Evolutionary conservation across 92 coral and sea anemone genomes (phyloP).

Genomic region (Parazoanthus darwini): DNA sequence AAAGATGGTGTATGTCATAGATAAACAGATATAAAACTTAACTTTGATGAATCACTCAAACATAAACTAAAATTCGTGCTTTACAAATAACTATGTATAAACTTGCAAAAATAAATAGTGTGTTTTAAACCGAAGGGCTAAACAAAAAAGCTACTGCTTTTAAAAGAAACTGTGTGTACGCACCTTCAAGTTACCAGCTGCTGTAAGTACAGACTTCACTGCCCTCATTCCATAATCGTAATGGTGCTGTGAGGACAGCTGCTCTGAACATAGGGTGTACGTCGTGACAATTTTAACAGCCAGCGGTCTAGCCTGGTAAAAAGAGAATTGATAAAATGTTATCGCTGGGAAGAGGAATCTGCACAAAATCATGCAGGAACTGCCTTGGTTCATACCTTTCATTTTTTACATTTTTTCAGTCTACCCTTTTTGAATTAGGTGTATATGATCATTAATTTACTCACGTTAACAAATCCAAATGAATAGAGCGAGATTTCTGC

Average conservation of each 20-base stretch:
- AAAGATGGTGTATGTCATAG: no score
- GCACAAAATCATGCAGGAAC: no score
- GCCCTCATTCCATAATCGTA: constrained; percentile 99
- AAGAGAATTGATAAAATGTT: background rate
- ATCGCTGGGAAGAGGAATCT: no score
- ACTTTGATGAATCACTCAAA: no score
- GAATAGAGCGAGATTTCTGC: constrained; percentile 98
- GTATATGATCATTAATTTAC: constrained; percentile 16
- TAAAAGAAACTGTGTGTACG: background rate
- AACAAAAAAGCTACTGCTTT: no score
- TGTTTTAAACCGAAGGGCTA: no score
- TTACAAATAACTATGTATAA: no score
- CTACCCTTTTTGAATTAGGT: no score
- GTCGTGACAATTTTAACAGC: constrained; percentile 99
- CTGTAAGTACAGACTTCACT: constrained; percentile 97
- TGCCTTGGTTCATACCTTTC: no score
- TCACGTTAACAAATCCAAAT: constrained; percentile 93
- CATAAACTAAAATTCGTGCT: no score
- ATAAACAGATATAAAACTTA: no score
- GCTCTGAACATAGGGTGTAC: constrained; percentile 96
- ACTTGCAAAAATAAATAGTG: background rate
- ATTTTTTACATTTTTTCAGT: no score
- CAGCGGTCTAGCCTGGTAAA: constrained; percentile 83
- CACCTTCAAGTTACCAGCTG: constrained; percentile 98
- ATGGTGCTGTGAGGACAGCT: constrained; percentile 96